Evolutionary conservation across 2,888 invertebrate species (phyloP).

Genomic region (Nemurella pictetii): DNA sequence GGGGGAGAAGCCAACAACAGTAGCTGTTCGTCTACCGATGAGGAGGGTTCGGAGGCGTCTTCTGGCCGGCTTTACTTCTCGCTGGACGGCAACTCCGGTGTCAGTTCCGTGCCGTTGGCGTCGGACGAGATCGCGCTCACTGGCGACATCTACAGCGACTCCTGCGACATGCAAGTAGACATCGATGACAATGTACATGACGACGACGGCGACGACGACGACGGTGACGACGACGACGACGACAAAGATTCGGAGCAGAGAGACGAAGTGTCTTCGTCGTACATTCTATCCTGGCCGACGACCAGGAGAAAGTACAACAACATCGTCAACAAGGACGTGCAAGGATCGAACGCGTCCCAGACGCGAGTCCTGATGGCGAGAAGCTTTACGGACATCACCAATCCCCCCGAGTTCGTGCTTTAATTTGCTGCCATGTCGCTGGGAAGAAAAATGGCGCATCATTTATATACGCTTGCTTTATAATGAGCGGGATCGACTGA

Average conservation of each 20-base stretch:
- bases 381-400: constrained; percentile 33
- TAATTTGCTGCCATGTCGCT: neutral
- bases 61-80: constrained; percentile 52
- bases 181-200: neutral
- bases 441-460: neutral
- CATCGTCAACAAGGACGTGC: neutral
- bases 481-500: neutral
- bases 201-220: neutral
- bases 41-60: constrained; percentile 47
- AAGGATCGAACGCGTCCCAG: constrained; percentile 24
- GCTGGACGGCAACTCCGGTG: constrained; percentile 47
- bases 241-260: constrained; percentile 11
- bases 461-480: neutral
- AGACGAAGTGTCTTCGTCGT: constrained; percentile 31
- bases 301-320: constrained; percentile 47
- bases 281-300: constrained; percentile 59
- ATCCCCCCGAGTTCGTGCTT: constrained; percentile 33
- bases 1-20: constrained; percentile 44
- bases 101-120: constrained; percentile 25
- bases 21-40: constrained; percentile 55
- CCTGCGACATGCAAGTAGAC: neutral
- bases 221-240: neutral
- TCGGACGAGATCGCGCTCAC: constrained; percentile 14
- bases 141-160: neutral
- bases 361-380: constrained; percentile 33